Percentiles rank a stretch among this genome's conserved stretches.
These are phyloP conservation scores for Pterophyllum scalare DNA, from an alignment of 2,113 vertebrate genomes.

Conservation along the genomic window DNA sequence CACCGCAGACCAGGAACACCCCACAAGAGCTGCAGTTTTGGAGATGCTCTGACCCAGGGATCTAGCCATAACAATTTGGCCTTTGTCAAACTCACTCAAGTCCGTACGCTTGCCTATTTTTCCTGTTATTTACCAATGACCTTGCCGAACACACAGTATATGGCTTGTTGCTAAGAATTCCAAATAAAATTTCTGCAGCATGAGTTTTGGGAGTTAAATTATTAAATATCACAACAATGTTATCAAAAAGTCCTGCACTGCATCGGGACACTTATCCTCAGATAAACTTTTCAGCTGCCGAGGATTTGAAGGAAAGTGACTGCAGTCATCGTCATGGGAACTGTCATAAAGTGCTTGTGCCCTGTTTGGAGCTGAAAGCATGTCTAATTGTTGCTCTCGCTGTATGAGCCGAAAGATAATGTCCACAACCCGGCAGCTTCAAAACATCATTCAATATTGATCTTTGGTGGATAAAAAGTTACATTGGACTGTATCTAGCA, in stretches of 20 bases:
- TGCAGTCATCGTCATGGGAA: neutral
- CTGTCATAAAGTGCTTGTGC: neutral
- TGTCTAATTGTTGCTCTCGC: constrained; percentile 22
- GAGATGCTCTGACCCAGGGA: too few relatives aligned
- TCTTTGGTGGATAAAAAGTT: constrained; percentile 34
- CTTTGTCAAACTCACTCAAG: too few relatives aligned
- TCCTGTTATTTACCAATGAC: too few relatives aligned
- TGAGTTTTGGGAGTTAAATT: neutral
- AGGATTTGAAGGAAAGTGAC: neutral
- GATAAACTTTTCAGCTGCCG: neutral
- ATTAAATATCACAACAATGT: neutral
- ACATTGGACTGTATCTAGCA: neutral
- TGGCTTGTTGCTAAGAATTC: neutral
- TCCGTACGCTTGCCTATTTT: too few relatives aligned
- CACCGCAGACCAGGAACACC: too few relatives aligned
- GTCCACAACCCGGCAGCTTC: constrained; percentile 12
- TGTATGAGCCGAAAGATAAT: neutral
- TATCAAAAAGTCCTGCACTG: neutral
- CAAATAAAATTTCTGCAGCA: neutral
- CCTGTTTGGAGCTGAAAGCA: constrained; percentile 13
- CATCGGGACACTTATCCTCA: neutral
- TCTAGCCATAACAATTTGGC: too few relatives aligned
- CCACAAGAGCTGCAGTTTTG: too few relatives aligned
- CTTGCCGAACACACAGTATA: neutral
- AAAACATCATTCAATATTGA: constrained; percentile 62